Evolutionary conservation across 2,888 invertebrate species (phyloP).

Genomic region (Eupeodes luniger): DNA sequence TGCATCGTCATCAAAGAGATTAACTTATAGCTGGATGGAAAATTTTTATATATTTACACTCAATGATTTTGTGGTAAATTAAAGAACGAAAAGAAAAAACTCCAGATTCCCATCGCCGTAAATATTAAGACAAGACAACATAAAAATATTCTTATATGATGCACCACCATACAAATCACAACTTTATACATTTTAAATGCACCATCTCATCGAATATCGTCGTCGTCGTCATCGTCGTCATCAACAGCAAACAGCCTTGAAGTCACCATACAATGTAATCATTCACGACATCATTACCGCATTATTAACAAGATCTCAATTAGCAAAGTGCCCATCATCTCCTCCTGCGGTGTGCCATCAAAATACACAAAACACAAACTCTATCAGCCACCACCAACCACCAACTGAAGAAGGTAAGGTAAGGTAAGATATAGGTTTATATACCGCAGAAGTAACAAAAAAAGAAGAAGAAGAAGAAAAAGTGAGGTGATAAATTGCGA

Average conservation of each 20-base stretch:
- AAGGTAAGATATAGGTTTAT: too few relatives aligned
- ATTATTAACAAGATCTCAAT: constrained; percentile 77
- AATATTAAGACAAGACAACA: background rate
- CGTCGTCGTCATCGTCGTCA: constrained; percentile 23
- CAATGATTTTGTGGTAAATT: constrained; percentile 64
- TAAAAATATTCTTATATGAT: constrained; percentile 5
- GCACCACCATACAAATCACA: background rate
- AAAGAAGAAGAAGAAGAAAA: constrained; percentile 38
- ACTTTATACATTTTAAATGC: constrained; percentile 27
- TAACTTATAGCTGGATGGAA: constrained; percentile 26
- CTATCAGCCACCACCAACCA: constrained; percentile 22
- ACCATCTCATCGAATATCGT: constrained; percentile 11
- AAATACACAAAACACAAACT: constrained; percentile 49
- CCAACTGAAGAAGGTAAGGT: background rate
- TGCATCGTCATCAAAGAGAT: background rate
- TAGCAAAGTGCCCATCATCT: constrained; percentile 76
- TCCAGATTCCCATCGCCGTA: background rate
- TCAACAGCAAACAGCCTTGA: constrained; percentile 55
- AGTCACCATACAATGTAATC: constrained; percentile 69
- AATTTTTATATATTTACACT: constrained; percentile 61
- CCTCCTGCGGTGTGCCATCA: constrained; percentile 75
- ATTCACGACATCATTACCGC: constrained; percentile 75
- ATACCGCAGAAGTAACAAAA: constrained; percentile 46
- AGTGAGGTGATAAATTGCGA: constrained; percentile 77
- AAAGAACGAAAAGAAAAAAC: background rate